Evolutionary conservation across 2,888 invertebrate species (phyloP).

Genomic region (Itoplectis maculator): DNA sequence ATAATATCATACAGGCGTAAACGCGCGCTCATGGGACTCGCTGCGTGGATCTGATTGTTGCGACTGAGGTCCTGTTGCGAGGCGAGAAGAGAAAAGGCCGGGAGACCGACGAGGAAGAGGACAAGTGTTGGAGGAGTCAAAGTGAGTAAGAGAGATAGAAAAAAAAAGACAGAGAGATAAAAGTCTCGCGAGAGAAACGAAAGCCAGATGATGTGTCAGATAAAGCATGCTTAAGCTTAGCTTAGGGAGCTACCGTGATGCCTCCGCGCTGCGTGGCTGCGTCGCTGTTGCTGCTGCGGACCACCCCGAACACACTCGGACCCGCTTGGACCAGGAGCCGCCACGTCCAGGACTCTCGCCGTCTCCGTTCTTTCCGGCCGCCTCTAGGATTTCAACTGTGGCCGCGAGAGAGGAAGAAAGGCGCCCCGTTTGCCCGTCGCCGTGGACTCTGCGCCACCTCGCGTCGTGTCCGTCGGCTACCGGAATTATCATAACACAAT

Average conservation of each 20-base stretch:
- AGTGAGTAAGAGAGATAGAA: too few species aligned
- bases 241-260: slow-evolving; percentile 81
- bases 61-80: slow-evolving; percentile 58
- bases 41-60: slow-evolving; percentile 66
- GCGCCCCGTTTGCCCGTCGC: slow-evolving; percentile 35
- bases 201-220: slow-evolving; percentile 77
- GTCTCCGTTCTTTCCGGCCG: slow-evolving; percentile 58
- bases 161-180: slow-evolving; percentile 44
- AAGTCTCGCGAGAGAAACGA: slow-evolving; percentile 69
- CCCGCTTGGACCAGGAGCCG: slow-evolving; percentile 53
- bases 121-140: background rate
- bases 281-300: slow-evolving; percentile 77
- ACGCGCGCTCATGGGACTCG: slow-evolving; percentile 24
- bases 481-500: slow-evolving; percentile 84
- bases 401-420: slow-evolving; percentile 45
- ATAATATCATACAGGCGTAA: slow-evolving; percentile 62
- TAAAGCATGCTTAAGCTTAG: slow-evolving; percentile 83
- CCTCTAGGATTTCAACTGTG: slow-evolving; percentile 83
- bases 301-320: slow-evolving; percentile 78
- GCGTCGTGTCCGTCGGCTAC: slow-evolving; percentile 71
- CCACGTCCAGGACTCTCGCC: slow-evolving; percentile 23
- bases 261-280: slow-evolving; percentile 77
- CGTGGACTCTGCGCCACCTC: slow-evolving; percentile 50
- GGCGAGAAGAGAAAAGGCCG: slow-evolving; percentile 43
- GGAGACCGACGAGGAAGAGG: slow-evolving; percentile 3